Evolutionary conservation across 1,140 invertebrate species (phyloP), one percentile per base, ranked within the genome.

Genomic region (Trichogramma pretiosum): DNA sequence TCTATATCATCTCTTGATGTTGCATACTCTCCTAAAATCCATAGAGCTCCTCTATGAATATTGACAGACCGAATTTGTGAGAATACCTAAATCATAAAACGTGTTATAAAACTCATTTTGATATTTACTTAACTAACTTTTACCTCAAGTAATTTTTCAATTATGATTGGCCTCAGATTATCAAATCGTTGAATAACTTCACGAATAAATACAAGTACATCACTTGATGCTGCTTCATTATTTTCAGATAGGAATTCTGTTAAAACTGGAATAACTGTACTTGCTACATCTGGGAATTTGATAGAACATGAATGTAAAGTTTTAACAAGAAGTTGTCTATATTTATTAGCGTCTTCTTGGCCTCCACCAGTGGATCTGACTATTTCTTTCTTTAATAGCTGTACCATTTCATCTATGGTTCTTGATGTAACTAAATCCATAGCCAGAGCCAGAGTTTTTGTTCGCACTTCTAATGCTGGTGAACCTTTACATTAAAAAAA

Each of bases 11-110:
- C 77, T 8, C 79, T 71, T 0, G 76, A 79, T 18, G 83, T 83
- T 1, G 90, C 89, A 67, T 97, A 99, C 73, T 99, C 95, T 23
- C 94, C 94, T 26, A 99, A 75, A 59, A 99, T 93, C 95, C 96
- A 99, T n/a, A 99, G 73, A 3, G 94, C 89, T 5, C 90, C 87
- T 51, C 94, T 81, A 57, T 94, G 87, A n/a, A 97, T 86, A 69
- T 84, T 83, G 7, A 85, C 82, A 8, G 84, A 88, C 41, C 83
- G 81, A 58, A 98, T 93, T 50, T 83, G 78, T 18, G 83, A 77
- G 62, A 95, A 90, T 8, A 68, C 59, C 67, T 69, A 33, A 17
- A 38, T 16, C 32, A 45, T 17, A 8, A 11, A 28, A 28, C 5
- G 24, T 11, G 11, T 7, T 28, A 7, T 28, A 7, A 7, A 7